phyloP scores from a whole-genome alignment of 2,797 vertebrate genomes.

The Pteronotus mesoamericanus region DNA sequence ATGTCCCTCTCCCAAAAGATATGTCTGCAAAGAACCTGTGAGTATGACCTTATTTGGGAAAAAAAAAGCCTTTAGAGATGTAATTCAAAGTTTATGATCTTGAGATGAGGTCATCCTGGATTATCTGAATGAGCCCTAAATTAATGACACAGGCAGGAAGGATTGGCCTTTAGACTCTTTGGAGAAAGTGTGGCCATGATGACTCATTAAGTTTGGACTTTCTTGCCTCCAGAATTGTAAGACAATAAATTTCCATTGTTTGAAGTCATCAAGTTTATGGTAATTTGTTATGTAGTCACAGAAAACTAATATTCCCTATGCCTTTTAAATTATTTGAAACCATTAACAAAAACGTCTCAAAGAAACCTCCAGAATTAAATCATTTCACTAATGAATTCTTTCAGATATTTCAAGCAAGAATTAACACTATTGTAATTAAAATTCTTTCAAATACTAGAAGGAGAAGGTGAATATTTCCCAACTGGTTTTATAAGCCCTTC shows the following conservation, averaged over 20 bases:
- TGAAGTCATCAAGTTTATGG: not conserved
- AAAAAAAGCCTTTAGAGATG: not conserved
- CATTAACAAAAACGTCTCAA: not conserved
- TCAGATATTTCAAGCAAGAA: not conserved
- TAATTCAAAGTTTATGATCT: not conserved
- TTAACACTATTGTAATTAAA: not conserved
- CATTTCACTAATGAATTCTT: not conserved
- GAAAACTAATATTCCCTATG: not conserved
- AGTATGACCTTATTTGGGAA: not conserved
- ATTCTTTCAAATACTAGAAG: not conserved
- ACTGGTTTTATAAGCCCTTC: not conserved
- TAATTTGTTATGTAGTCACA: not conserved
- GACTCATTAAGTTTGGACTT: not conserved
- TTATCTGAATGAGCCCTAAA: not conserved
- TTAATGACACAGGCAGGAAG: not conserved
- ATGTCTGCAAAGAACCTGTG: not conserved
- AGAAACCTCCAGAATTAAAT: not conserved
- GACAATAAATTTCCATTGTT: not conserved
- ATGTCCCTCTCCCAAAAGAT: not conserved
- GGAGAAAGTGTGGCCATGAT: not conserved
- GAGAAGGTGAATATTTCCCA: not conserved
- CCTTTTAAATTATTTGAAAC: not conserved
- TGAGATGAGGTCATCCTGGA: not conserved
- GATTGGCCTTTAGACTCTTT: not conserved
- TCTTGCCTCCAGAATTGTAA: not conserved